Base-by-base conservation (phyloP, 2,888 invertebrate genomes). In the Mimas tiliae region DNA sequence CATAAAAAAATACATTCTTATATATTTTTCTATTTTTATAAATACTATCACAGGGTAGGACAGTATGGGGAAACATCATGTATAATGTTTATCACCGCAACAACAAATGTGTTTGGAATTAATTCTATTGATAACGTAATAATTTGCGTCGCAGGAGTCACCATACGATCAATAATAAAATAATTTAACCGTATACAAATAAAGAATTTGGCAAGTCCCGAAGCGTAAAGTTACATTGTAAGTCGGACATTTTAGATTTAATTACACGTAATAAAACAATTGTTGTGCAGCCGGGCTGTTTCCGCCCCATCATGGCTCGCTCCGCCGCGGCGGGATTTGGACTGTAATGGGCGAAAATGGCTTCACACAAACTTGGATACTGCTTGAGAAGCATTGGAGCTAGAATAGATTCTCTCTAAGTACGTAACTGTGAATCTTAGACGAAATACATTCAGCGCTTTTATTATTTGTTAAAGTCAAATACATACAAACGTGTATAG, bases 211-310 rank as follows among this genome's bases (percentile, higher is more conserved):
- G n/a, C n/a, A 8, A n/a, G 3, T 12, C 6, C 52, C 58, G 38
- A 68, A 66, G 48, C 58, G 48, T 48, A 42, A 65, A 65, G 74
- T 78, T 80, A 81, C 83, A 62, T 81, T 53, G 68, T 71, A 72
- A 51, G 38, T 69, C 68, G 42, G 51, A 33, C 45, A 52, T 64
- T 21, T 53, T 63, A 63, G 48, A 53, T 47, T 64, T 64, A 53
- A 53, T 64, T 58, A 58, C 58, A 58, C 6, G 58, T 84, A 83
- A 85, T 89, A 89, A 89, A 90, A 85, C 85, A 86, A 83, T 79
- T 68, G 58, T 58, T 58, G 58, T 58, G 58, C 58, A 58, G 90
- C 83, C 87, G 79, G 75, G 77, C 70, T 68, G 72, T 72, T 72
- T 72, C 74, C 72, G 75, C 75, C 77, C 73, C 72, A 58, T 58